A percentile compares a stretch with the other conserved stretches of the same genome.
Conservation (phyloP, 1,140 invertebrate species). For the Zaprionus taronus region DNA sequence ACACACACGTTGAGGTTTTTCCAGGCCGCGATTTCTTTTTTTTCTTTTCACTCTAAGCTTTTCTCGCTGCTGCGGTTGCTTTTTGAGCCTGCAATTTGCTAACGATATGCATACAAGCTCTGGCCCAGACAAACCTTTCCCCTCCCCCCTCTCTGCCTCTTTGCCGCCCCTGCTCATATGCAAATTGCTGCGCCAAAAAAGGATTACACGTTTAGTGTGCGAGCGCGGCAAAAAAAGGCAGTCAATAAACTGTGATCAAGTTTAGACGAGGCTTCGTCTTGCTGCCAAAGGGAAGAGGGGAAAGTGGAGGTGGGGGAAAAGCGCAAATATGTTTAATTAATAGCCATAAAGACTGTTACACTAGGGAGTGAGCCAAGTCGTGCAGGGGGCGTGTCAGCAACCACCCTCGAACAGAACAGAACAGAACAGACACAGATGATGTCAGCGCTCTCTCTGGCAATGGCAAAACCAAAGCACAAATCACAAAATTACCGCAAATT, state of each 20-base stretch:
- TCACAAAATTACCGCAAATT: slow-evolving; percentile 82
- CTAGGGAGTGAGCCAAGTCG: slow-evolving; percentile 15
- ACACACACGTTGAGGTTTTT: neutral
- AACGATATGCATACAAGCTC: slow-evolving; percentile 80
- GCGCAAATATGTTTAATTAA: slow-evolving; percentile 75
- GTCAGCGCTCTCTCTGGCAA: slow-evolving; percentile 51
- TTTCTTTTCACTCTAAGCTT: slow-evolving; percentile 14
- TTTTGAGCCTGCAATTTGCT: slow-evolving; percentile 80
- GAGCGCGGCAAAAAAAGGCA: slow-evolving; percentile 11
- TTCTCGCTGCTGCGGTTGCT: slow-evolving; percentile 17
- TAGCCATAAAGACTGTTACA: slow-evolving; percentile 46
- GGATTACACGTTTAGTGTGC: slow-evolving; percentile 49
- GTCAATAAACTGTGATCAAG: slow-evolving; percentile 72
- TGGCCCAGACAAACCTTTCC: slow-evolving; percentile 4
- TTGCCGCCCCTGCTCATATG: slow-evolving; percentile 23
- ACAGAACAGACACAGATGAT: slow-evolving; percentile 52
- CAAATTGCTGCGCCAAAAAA: slow-evolving; percentile 45
- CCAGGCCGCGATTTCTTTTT: slow-evolving; percentile 14
- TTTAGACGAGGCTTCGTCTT: slow-evolving; percentile 3
- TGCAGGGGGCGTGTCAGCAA: slow-evolving; percentile 7
- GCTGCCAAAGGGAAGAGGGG: neutral
- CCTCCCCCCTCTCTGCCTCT: neutral
- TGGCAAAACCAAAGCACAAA: slow-evolving; percentile 65
- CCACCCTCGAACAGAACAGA: slow-evolving; percentile 27
- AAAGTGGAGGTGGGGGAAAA: neutral